Conservation (phyloP, 2,797 vertebrate species). For the Enteromius mattozi region DNA sequence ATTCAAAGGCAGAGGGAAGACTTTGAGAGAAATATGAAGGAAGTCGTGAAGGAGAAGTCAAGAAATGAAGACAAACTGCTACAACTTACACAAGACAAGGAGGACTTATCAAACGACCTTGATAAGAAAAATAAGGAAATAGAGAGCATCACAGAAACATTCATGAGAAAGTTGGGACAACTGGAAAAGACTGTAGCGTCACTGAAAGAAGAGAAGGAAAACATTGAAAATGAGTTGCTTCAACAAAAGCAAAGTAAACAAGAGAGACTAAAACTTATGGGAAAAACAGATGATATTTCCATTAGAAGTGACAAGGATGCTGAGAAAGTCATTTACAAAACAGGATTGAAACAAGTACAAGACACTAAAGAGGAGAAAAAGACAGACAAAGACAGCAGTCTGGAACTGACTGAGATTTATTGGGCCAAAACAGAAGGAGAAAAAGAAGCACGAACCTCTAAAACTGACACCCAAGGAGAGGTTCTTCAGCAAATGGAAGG, state of each 20-base stretch:
- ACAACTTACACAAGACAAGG: slow-evolving; percentile 18
- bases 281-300: background rate
- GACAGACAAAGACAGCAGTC: background rate
- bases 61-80: slow-evolving; percentile 6
- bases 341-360: background rate
- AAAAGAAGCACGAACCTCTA: slow-evolving; percentile 26
- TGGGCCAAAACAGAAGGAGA: background rate
- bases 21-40: slow-evolving; percentile 19
- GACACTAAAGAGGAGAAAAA: slow-evolving; percentile 11
- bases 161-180: slow-evolving; percentile 8
- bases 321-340: background rate
- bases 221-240: slow-evolving; percentile 15
- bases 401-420: background rate
- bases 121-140: slow-evolving; percentile 41
- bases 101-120: background rate
- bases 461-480: background rate
- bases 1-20: background rate
- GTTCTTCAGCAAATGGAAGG: background rate
- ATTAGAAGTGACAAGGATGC: background rate
- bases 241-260: slow-evolving; percentile 22
- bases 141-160: slow-evolving; percentile 6
- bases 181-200: background rate
- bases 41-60: background rate
- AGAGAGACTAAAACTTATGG: background rate
- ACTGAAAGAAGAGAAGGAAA: slow-evolving; percentile 32